Evolutionary conservation across 2,888 invertebrate genomes (phyloP).

Genomic region (Fabriciana adippe): DNA sequence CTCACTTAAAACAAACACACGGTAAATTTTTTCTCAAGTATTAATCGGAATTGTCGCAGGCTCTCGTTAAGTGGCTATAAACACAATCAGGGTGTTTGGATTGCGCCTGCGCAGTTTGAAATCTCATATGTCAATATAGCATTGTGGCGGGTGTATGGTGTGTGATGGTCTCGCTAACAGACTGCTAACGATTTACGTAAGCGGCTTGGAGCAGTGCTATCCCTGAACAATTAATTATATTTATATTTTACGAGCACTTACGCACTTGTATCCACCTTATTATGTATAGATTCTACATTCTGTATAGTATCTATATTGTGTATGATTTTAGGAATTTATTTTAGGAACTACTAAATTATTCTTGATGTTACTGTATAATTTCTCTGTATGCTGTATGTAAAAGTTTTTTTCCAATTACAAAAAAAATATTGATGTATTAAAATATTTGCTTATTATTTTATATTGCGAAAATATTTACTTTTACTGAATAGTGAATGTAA

Average conservation of each 20-base stretch:
- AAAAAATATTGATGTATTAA: too few species aligned
- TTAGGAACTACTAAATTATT: not conserved
- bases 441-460: too few species aligned
- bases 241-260: not conserved
- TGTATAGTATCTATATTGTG: not conserved
- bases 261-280: not conserved
- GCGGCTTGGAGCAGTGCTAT: slow-evolving; percentile 39
- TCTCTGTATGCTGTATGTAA: too few species aligned
- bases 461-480: too few species aligned
- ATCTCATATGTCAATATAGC: slow-evolving; percentile 64
- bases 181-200: slow-evolving; percentile 70
- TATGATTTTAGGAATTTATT: not conserved
- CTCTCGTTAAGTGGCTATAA: slow-evolving; percentile 80
- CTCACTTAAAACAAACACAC: slow-evolving; percentile 69
- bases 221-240: not conserved
- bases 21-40: slow-evolving; percentile 70
- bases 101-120: slow-evolving; percentile 71
- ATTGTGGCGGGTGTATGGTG: slow-evolving; percentile 61
- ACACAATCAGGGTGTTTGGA: slow-evolving; percentile 77
- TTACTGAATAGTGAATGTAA: too few species aligned
- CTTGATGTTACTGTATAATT: too few species aligned
- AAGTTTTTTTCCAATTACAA: too few species aligned
- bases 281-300: not conserved
- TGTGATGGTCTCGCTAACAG: slow-evolving; percentile 66
- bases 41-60: slow-evolving; percentile 78